These are phyloP conservation scores for Clistopyga incitator DNA, from an alignment of 2,888 invertebrate species.

Conservation along the genomic window DNA sequence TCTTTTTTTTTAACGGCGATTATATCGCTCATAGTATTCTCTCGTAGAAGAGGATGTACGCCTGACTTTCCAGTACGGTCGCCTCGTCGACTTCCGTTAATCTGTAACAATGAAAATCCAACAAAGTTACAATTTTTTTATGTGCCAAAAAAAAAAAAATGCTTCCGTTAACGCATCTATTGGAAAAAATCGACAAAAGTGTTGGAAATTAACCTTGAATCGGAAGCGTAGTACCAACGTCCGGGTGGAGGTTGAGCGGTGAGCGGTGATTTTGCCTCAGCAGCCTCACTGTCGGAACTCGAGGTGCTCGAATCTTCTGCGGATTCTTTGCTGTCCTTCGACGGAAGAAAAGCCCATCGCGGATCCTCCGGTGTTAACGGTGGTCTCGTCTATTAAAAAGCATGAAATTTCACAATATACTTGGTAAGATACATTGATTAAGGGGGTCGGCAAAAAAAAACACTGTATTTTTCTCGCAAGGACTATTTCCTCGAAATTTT, in stretches of 20 bases:
- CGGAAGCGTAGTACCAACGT: conserved; percentile 97
- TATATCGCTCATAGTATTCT: conserved; percentile 89
- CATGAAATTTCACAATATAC: too few relatives aligned
- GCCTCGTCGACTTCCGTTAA: conserved; percentile 93
- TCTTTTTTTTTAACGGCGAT: conserved; percentile 1
- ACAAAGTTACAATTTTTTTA: too few relatives aligned
- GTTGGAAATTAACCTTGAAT: conserved; percentile 87
- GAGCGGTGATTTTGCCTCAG: conserved; percentile 81
- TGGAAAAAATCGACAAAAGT: neutral
- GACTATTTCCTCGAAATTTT: too few relatives aligned
- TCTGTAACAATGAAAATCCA: conserved; percentile 72
- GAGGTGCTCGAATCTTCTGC: conserved; percentile 75
- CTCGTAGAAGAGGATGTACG: conserved; percentile 98
- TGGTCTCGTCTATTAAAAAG: conserved; percentile 83
- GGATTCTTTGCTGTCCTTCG: conserved; percentile 80
- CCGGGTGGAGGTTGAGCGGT: conserved; percentile 87
- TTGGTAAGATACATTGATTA: too few relatives aligned
- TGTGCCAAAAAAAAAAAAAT: conserved; percentile 2
- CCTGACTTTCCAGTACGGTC: conserved; percentile 93
- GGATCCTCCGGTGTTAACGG: conserved; percentile 88
- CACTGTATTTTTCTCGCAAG: too few relatives aligned
- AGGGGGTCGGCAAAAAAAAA: too few relatives aligned
- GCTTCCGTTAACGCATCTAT: too few relatives aligned
- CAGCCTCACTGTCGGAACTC: conserved; percentile 84
- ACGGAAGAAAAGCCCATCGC: conserved; percentile 90